These are phyloP conservation scores for Pycnomerus fuliginosus DNA, from an alignment of 2,888 invertebrate species.

Conservation along the genomic window DNA sequence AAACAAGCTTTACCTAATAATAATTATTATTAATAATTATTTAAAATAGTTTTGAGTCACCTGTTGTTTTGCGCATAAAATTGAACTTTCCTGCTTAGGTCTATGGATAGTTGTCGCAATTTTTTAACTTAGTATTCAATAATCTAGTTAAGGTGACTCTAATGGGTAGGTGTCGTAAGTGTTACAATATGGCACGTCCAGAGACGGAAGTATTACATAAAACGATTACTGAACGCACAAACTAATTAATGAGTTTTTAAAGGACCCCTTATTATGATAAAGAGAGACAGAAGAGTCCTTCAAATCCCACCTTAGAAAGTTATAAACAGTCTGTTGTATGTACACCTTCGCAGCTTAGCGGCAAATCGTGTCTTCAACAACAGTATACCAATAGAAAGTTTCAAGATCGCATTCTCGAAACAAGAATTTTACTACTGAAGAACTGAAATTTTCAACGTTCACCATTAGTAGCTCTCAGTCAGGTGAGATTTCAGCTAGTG, in stretches of 20 bases:
- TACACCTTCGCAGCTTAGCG: constrained; percentile 24
- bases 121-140: too few relatives aligned
- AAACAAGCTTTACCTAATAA: too few relatives aligned
- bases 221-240: constrained; percentile 12
- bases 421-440: constrained; percentile 10
- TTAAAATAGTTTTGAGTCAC: too few relatives aligned
- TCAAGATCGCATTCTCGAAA: constrained; percentile 10
- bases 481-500: constrained; percentile 8
- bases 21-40: too few relatives aligned
- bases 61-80: too few relatives aligned
- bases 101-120: too few relatives aligned
- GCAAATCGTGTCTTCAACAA: constrained; percentile 14
- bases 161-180: constrained; percentile 7
- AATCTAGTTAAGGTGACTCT: too few relatives aligned
- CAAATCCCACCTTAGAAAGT: constrained; percentile 42
- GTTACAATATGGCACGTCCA: constrained; percentile 9
- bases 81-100: too few relatives aligned
- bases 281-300: constrained; percentile 36
- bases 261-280: constrained; percentile 22
- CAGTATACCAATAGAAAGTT: constrained; percentile 13
- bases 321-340: constrained; percentile 30
- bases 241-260: constrained; percentile 17
- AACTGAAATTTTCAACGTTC: constrained; percentile 24
- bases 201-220: constrained; percentile 15
- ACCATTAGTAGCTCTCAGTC: constrained; percentile 21